Evolutionary conservation across 1,140 invertebrate species (phyloP), one percentile per base, ranked within the genome.

Genomic region (Drusus annulatus): DNA sequence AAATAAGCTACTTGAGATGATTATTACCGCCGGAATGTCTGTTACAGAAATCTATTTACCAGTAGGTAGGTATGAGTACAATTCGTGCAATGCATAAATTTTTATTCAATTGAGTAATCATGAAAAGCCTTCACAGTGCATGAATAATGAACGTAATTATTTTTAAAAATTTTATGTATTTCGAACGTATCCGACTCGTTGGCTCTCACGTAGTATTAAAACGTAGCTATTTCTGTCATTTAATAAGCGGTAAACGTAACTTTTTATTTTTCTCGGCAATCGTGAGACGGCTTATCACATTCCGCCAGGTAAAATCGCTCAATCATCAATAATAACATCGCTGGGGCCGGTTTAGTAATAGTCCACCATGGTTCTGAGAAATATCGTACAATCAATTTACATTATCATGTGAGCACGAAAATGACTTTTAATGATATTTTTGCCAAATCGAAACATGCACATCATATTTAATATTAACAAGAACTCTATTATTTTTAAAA

Each of bases 301-400:
- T 75, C 52, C 73, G n/a, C 52, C 23, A 23, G 21, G 73, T 60
- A 75, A 75, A 75, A 75, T 58, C 73, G 25, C 73, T 60, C 54
- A 75, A 75, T 75, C 60, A 75, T 31, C 69, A 15, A 50, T 60
- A 75, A 36, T 60, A 36, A 1, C 28, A n/a, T 36, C 25, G 58
- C 17, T 25, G 17, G 50, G 17, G 50, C 45, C 68, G 50, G 4
- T 71, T 13, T 13, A 13, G 36, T 45, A 10, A 45, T 13, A 45
- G 10, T 45, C 13, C 36, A 45, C 10, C 36, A 8, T 45, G 36
- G 36, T 45, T 45, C 36, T 45, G 10, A 13, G 36, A 45, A 45
- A 45, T 45, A 13, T 45, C 8, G 36, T 45, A 45, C 10, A 45
- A 45, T 13, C 8, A 45, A 45, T 13, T 0, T 13, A 45, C 10